Percentiles rank a stretch among this genome's conserved stretches.
Evolutionary conservation across 2,113 vertebrate genomes (phyloP).

Genomic region (Cisticola juncidis): DNA sequence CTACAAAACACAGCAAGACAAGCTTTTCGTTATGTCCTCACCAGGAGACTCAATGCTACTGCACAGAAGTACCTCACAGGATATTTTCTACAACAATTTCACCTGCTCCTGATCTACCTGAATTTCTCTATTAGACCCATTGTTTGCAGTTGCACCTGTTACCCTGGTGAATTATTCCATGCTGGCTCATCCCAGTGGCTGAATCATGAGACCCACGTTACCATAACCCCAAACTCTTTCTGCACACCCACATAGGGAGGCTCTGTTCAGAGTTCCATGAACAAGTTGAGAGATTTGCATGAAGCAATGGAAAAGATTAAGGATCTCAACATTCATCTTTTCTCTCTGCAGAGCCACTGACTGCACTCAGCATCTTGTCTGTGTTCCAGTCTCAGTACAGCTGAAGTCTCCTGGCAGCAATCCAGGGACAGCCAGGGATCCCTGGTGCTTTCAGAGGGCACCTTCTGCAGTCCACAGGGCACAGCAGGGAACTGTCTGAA

Average conservation of each 20-base stretch:
- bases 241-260: accelerated
- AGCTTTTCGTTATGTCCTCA: neutral
- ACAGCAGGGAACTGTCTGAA: neutral
- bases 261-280: neutral
- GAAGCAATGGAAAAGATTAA: neutral
- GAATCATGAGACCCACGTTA: accelerated
- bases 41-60: neutral
- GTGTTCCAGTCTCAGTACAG: neutral
- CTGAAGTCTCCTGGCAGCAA: neutral
- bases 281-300: neutral
- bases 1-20: neutral
- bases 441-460: neutral
- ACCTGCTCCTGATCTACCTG: neutral
- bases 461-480: neutral
- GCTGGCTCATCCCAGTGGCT: neutral
- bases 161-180: neutral
- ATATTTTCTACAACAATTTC: neutral
- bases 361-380: neutral
- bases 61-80: neutral
- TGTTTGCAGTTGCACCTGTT: neutral
- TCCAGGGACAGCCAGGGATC: neutral
- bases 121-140: neutral
- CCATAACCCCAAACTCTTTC: neutral
- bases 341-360: neutral
- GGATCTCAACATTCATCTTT: neutral